phyloP scores from a whole-genome alignment of 2,888 invertebrate species.

The Crocallis elinguaria region DNA sequence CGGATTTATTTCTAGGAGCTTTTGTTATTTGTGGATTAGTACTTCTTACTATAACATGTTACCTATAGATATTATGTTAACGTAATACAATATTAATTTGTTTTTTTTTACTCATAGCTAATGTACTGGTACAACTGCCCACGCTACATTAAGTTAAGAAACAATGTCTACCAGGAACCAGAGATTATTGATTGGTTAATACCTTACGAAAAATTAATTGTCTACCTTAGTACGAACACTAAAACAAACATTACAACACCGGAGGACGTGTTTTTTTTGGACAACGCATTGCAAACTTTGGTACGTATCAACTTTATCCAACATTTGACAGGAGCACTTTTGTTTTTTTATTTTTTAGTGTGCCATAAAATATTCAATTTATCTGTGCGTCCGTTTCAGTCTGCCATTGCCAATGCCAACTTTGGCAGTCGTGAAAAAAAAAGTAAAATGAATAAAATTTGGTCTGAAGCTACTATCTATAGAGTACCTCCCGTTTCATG shows the following conservation, averaged over 20 bases:
- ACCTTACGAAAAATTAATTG: constrained; percentile 61
- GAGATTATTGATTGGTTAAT: constrained; percentile 57
- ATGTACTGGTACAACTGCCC: constrained; percentile 79
- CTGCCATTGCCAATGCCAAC: no score
- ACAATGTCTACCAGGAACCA: constrained; percentile 57
- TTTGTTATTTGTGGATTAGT: no score
- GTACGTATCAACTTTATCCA: constrained; percentile 48
- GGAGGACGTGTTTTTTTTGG: constrained; percentile 75
- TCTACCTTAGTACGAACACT: constrained; percentile 59
- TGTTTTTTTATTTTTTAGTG: no score
- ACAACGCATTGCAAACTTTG: constrained; percentile 78
- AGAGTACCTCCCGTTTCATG: no score
- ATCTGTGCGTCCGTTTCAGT: no score
- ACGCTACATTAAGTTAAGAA: constrained; percentile 60
- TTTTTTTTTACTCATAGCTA: constrained; percentile 58
- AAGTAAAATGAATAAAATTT: no score
- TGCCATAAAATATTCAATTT: no score
- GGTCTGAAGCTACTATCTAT: no score
- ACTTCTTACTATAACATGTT: no score
- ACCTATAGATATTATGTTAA: background rate
- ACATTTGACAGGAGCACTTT: background rate
- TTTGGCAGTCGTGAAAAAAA: no score
- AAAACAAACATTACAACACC: constrained; percentile 66
- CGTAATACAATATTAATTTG: background rate
- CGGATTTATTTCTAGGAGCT: no score